phyloP scores from a whole-genome alignment of 2,888 invertebrate species.

The Epinotia demarniana region DNA sequence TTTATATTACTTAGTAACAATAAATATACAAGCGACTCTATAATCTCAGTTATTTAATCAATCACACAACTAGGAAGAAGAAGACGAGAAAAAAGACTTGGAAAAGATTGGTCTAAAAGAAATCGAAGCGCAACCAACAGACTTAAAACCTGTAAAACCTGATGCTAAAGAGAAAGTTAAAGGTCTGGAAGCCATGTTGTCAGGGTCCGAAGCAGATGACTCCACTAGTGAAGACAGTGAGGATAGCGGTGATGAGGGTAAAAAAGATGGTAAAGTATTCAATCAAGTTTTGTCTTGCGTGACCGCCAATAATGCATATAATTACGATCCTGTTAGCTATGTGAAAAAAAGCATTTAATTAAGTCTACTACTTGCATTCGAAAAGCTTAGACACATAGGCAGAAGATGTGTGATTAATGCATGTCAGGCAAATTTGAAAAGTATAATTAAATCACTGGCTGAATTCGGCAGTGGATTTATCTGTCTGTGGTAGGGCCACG shows the following conservation, averaged over 20 bases:
- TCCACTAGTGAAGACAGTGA: slow-evolving; percentile 68
- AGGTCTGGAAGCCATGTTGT: slow-evolving; percentile 65
- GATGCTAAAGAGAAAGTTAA: slow-evolving; percentile 57
- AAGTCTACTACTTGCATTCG: no score
- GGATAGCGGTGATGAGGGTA: slow-evolving; percentile 53
- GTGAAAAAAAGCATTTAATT: no score
- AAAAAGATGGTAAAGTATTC: slow-evolving; percentile 45
- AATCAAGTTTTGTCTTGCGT: neutral
- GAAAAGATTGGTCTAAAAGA: slow-evolving; percentile 18
- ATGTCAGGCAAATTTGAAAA: no score
- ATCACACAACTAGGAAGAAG: slow-evolving; percentile 35
- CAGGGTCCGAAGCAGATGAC: slow-evolving; percentile 69
- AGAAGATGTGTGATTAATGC: no score
- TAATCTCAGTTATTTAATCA: neutral
- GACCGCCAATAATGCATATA: no score
- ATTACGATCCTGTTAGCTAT: no score
- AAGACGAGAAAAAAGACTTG: slow-evolving; percentile 37
- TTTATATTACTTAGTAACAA: no score
- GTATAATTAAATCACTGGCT: no score
- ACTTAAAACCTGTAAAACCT: slow-evolving; percentile 55
- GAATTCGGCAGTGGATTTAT: no score
- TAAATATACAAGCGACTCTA: no score
- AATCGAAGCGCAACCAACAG: slow-evolving; percentile 53
- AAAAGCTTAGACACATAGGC: no score
- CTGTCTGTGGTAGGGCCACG: no score